These are phyloP conservation scores for Lapara coniferarum DNA, from an alignment of 2,888 invertebrate genomes.

Conservation along the genomic window DNA sequence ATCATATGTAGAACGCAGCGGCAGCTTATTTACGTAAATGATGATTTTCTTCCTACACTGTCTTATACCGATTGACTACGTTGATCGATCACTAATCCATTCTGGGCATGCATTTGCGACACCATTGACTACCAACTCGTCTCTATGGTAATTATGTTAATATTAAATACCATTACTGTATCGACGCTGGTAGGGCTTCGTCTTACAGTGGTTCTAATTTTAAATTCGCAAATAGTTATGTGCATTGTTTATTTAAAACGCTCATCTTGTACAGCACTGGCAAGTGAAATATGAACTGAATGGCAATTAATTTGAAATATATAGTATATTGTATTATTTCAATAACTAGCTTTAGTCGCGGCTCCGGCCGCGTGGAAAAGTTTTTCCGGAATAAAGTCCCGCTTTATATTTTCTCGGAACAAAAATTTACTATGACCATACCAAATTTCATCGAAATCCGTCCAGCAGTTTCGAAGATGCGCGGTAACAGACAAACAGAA, in stretches of 20 bases:
- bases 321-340: no score
- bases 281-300: no score
- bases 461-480: no score
- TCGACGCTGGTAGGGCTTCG: slow-evolving; percentile 1
- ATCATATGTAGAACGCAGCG: background rate
- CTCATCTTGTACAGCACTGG: background rate
- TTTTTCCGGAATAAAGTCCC: no score
- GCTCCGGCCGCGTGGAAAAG: no score
- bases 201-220: slow-evolving; percentile 8
- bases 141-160: slow-evolving; percentile 9
- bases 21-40: slow-evolving; percentile 1
- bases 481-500: no score
- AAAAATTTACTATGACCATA: no score
- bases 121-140: slow-evolving; percentile 25
- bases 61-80: slow-evolving; percentile 7
- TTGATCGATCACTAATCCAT: slow-evolving; percentile 21
- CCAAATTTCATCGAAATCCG: no score
- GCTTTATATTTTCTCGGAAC: no score
- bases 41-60: background rate
- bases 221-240: background rate
- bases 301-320: no score
- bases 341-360: no score
- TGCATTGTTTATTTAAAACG: background rate
- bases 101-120: slow-evolving; percentile 15
- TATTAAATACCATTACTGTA: slow-evolving; percentile 15